Evolutionary conservation across 2,888 invertebrate species (phyloP), one percentile per base, ranked within the genome.

Genomic region (Dynastes grantii): DNA sequence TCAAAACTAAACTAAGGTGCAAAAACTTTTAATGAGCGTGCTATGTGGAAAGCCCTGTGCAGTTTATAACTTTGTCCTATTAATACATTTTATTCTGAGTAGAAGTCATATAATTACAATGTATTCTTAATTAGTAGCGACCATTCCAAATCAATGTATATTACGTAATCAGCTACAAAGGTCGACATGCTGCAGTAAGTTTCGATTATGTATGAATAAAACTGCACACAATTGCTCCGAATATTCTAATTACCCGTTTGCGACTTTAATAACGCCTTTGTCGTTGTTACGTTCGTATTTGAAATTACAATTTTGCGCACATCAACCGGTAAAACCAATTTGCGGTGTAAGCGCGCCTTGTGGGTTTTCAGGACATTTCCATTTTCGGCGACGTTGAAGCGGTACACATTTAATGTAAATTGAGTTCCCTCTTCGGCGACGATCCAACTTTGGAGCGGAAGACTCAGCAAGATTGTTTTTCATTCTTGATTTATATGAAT

Each of bases 401-500:
- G 55, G 22, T 55, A n/a, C 55, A 55, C n/a, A 16, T 55, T 55
- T 55, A 55, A 55, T 55, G 22, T 55, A 55, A 55, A 55, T 55
- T 8, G n/a, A n/a, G 22, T 55, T 55, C 55, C 22, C 22, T 55
- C 55, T 16, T 55, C 16, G 13, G 16, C n/a, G 5, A n/a, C 6
- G 22, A 1, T 4, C 55, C 5, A n/a, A 55, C 55, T 55, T 55
- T 11, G 8, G 45, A 45, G 11, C 55, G 6, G 16, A 55, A 2
- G 13, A 55, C 16, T 16, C 22, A 3, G 22, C 6, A 16, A 5
- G 2, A 55, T 22, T 16, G 22, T 55, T 55, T 16, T 55, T 22
- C 55, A 55, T 22, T n/a, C 6, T 22, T 55, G 55, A 55, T 22
- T 55, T 55, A n/a, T 22, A n/a, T 2, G 13, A 16, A 8, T 55